These are phyloP conservation scores for Urocyon cinereoargenteus DNA, from an alignment of 2,797 vertebrate species.

Conservation along the genomic window DNA sequence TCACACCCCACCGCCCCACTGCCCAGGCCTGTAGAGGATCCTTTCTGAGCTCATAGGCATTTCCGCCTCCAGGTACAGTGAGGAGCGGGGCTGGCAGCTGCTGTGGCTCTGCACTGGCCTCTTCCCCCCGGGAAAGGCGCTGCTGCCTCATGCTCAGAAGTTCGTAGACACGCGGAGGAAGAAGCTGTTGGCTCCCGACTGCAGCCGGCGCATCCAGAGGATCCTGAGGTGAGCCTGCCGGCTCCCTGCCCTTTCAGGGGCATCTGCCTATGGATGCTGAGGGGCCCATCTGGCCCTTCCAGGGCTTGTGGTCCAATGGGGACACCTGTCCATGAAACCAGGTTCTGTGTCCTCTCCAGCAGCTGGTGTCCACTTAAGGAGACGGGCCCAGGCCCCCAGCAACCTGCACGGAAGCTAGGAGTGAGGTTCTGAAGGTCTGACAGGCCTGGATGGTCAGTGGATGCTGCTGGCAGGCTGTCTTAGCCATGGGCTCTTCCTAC, in stretches of 20 bases:
- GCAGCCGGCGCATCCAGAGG: slow-evolving; percentile 92
- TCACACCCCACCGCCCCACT: background rate
- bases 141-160: slow-evolving; percentile 94
- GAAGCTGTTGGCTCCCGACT: slow-evolving; percentile 90
- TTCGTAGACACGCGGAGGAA: slow-evolving; percentile 93
- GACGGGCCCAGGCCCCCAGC: background rate
- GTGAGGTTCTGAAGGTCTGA: background rate
- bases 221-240: slow-evolving; percentile 91
- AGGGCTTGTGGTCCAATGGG: rapidly evolving
- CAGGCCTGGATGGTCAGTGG: background rate
- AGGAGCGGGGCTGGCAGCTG: slow-evolving; percentile 96
- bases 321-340: background rate
- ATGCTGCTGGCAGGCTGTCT: background rate
- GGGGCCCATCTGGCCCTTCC: no score
- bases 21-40: rapidly evolving
- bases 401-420: no score
- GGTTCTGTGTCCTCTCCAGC: background rate
- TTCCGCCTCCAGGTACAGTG: slow-evolving; percentile 91
- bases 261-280: rapidly evolving
- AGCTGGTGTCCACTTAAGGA: background rate
- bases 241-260: rapidly evolving
- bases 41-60: rapidly evolving
- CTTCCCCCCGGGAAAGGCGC: slow-evolving; percentile 93
- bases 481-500: background rate
- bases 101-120: slow-evolving; percentile 97